Base-by-base conservation (phyloP, 2,113 vertebrate genomes). In the Propithecus coquereli region DNA sequence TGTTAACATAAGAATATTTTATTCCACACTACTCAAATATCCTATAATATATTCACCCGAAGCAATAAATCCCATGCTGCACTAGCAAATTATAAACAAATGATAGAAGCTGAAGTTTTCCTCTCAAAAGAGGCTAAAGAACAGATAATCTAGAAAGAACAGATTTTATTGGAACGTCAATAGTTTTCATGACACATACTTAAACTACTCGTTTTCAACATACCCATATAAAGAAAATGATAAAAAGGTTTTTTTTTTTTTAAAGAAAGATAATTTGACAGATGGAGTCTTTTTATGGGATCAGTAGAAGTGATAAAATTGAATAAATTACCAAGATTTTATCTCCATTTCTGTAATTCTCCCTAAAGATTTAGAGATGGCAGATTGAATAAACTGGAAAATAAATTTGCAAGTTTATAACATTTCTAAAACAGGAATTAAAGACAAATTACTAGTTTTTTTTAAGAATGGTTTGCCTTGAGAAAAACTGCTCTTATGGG, bases 291-390 rank as follows among this genome's bases (percentile, higher is more conserved):
- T 97, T 98, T 98, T 98, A 97, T 97, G 95, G 97, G 90, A 97
- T 97, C 95, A 94, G 97, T 96, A 93, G 90, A 97, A 97, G 97
- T 98, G 98, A 97, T 98, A 98, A 98, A 98, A 97, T 97, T 91
- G 97, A 97, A 97, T 98, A 97, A 97, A 96, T 98, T 97, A 97
- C 97, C 96, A 97, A 97, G 95, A 97, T 97, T 98, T 97, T 97
- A 97, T 97, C 97, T 97, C 90, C 87, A 59, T 97, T 97, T 97
- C 94, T 96, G 95, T 97, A 97, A 97, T 97, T 97, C 90, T 97
- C 94, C 84, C 95, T 95, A 91, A 95, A 97, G 97, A 97, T 97
- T 97, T 97, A 97, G 96, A 59, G 96, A 96, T 97, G 95, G 94
- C 97, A 97, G 91, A 97, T 97, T 97, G 98, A 96, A 91, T 98